Conservation (phyloP, 2,113 vertebrate genomes). For the Hyla sarda region DNA sequence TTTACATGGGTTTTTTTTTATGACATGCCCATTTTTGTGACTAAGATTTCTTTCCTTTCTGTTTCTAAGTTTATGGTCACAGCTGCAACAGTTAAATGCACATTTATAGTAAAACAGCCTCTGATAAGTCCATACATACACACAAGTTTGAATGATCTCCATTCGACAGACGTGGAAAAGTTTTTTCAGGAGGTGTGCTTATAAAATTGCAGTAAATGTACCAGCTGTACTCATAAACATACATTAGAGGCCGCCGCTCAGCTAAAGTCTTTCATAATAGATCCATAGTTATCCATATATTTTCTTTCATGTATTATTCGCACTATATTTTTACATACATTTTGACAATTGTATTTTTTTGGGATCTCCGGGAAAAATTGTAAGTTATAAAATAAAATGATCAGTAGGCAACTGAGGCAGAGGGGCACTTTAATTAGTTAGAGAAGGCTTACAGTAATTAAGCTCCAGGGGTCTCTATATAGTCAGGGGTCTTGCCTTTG, state of each 20-base stretch:
- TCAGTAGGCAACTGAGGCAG: background rate
- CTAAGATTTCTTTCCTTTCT: slow-evolving; percentile 71
- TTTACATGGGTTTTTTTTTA: slow-evolving; percentile 57
- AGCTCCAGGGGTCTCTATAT: background rate
- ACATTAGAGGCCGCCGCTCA: slow-evolving; percentile 72
- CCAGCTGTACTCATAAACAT: slow-evolving; percentile 83
- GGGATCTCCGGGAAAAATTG: background rate
- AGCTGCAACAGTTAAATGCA: slow-evolving; percentile 80
- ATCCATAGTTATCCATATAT: slow-evolving; percentile 78
- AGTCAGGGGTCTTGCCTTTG: background rate
- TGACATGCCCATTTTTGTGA: slow-evolving; percentile 74
- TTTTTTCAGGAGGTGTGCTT: slow-evolving; percentile 76
- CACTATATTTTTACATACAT: slow-evolving; percentile 75
- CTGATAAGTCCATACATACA: slow-evolving; percentile 78
- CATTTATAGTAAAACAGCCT: slow-evolving; percentile 75
- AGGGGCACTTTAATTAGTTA: background rate
- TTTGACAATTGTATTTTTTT: slow-evolving; percentile 66
- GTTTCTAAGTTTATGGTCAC: slow-evolving; percentile 79
- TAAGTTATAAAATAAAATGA: background rate
- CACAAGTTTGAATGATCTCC: slow-evolving; percentile 79
- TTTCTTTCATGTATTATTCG: slow-evolving; percentile 79
- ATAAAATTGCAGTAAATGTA: slow-evolving; percentile 80
- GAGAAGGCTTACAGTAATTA: background rate
- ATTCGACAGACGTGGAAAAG: slow-evolving; percentile 73
- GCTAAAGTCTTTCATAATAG: slow-evolving; percentile 75